Evolutionary conservation across 2,113 vertebrate genomes (phyloP).

Genomic region (Puma concolor): DNA sequence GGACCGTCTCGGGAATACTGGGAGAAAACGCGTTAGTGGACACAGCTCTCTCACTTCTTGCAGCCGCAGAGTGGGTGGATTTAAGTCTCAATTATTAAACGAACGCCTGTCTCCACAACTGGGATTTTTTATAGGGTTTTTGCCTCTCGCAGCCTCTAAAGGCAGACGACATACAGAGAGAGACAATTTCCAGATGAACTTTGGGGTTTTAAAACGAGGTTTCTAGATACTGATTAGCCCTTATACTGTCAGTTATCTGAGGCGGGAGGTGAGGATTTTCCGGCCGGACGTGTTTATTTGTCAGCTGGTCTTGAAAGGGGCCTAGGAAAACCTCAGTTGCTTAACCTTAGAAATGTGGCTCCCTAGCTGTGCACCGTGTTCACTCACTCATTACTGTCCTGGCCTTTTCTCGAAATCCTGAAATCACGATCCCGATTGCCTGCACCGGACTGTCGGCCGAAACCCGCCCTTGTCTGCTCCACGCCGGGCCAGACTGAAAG

Average conservation of each 20-base stretch:
- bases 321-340: not conserved
- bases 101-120: not conserved
- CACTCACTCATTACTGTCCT: too few species aligned
- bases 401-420: not conserved
- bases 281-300: not conserved
- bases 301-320: not conserved
- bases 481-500: not conserved
- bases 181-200: not conserved
- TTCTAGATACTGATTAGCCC: not conserved
- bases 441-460: not conserved
- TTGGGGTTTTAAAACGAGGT: not conserved
- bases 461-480: not conserved
- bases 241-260: not conserved
- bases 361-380: not conserved
- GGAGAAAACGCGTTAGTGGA: not conserved
- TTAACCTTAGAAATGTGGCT: not conserved
- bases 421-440: not conserved
- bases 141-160: not conserved
- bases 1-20: not conserved
- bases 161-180: not conserved
- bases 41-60: not conserved
- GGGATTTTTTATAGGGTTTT: not conserved
- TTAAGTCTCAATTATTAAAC: not conserved
- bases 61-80: not conserved
- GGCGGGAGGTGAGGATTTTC: not conserved